Percentiles rank a stretch among this genome's conserved stretches.
phyloP scores from a whole-genome alignment of 2,113 vertebrate species.

The Strix uralensis region DNA sequence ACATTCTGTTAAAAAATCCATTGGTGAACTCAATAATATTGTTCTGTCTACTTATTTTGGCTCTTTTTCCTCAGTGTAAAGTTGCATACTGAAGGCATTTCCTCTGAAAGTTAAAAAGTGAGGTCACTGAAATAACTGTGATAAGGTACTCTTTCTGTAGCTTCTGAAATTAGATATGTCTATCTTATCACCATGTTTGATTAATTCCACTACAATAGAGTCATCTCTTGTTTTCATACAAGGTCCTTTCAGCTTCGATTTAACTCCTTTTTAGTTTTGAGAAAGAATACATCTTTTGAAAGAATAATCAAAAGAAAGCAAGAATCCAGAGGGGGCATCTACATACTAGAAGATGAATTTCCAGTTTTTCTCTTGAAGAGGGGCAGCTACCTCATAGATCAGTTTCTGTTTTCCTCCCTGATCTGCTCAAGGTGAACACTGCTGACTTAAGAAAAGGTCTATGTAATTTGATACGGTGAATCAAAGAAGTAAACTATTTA shows the following conservation, averaged over 20 bases:
- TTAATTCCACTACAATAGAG: slow-evolving; percentile 9
- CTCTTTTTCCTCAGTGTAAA: not conserved
- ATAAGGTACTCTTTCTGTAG: slow-evolving; percentile 29
- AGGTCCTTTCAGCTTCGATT: not conserved
- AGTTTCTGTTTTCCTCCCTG: not conserved
- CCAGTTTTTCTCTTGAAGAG: not conserved
- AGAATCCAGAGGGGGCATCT: not conserved
- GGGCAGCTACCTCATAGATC: not conserved
- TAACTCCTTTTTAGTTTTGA: not conserved
- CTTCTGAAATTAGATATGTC: slow-evolving; percentile 36
- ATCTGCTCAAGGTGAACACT: not conserved
- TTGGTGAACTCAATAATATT: not conserved
- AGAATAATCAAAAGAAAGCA: not conserved
- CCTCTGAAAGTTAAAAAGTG: slow-evolving; percentile 33
- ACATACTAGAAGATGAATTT: not conserved
- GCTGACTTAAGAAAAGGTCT: not conserved
- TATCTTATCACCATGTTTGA: slow-evolving; percentile 28
- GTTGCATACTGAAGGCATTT: slow-evolving; percentile 41
- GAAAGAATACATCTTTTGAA: not conserved
- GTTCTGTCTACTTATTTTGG: slow-evolving; percentile 3
- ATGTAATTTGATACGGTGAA: not conserved
- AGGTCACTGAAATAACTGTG: not conserved
- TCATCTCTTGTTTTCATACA: slow-evolving; percentile 1
- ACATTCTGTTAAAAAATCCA: not conserved
- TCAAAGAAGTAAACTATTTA: not conserved